Base-by-base conservation (phyloP, 2,888 invertebrate species). In the Netelia virgata region DNA sequence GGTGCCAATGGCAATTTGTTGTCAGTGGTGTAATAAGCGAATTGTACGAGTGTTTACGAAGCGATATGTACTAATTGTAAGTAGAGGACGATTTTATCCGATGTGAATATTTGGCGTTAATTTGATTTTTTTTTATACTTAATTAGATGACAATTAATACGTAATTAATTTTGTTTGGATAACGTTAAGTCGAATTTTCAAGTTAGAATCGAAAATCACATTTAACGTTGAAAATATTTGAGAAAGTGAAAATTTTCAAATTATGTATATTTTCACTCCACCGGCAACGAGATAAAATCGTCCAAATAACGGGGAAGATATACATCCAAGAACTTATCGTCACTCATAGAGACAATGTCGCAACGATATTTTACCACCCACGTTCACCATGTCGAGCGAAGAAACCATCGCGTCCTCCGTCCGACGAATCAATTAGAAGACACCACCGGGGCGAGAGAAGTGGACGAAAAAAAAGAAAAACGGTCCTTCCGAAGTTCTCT, bases 391-490 rank as follows among this genome's bases (percentile, higher is more conserved):
- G n/a, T n/a, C n/a, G n/a, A 74, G 36, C 6, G 36, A 36, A 6
- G 36, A 36, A 36, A 36, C 36, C 36, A 36, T 36, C 36, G 36
- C 36, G 36, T 36, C 36, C 66, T 57, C 59, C 20, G 59, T 3
- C 70, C 66, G 74, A 80, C 83, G 83, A 80, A 80, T 83, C 80
- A 83, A 83, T 83, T 76, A 83, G 72, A 72, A 80, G n/a, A 36
- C 59, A 3, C 50, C 14, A 47, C n/a, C 55, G 20, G n/a, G n/a
- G 47, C 43, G 50, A 23, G n/a, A n/a, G 36, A 64, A 74, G 72
- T 63, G 59, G 47, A 41, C 55, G 47, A 43, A 41, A 14, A 57
- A 69, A 16, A 23, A 74, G 72, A 41, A 43, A 9, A 28, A 11
- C 14, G n/a, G 0, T 69, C 43, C 61, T 23, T 11, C 20, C 36